These are phyloP conservation scores for Tanypteryx hageni DNA, from an alignment of 2,888 invertebrate genomes.

Conservation along the genomic window DNA sequence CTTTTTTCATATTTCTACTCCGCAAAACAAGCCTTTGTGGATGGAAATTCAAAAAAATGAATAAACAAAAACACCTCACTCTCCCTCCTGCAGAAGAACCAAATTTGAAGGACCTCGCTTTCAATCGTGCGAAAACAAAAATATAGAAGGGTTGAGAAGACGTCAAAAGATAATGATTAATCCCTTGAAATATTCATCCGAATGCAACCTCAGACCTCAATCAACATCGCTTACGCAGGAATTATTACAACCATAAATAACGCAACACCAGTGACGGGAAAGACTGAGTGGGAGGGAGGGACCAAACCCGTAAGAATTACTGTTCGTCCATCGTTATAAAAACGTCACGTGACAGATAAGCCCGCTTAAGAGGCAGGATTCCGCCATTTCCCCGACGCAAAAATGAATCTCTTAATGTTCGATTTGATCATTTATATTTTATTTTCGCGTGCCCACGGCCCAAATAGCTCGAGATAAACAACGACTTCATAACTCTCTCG, in stretches of 20 bases:
- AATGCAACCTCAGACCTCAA: slow-evolving; percentile 24
- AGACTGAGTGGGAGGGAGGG: background rate
- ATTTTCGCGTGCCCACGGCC: too few species aligned
- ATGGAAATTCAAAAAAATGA: too few species aligned
- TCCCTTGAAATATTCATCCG: slow-evolving; percentile 17
- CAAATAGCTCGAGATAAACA: too few species aligned
- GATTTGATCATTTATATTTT: too few species aligned
- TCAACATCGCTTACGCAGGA: slow-evolving; percentile 13
- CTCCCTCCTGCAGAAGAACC: background rate
- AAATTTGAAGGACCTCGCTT: background rate
- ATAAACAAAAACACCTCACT: too few species aligned
- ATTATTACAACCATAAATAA: slow-evolving; percentile 14
- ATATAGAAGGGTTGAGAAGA: background rate
- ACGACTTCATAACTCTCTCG: too few species aligned
- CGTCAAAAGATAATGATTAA: slow-evolving; percentile 35
- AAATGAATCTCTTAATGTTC: too few species aligned
- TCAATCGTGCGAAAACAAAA: background rate
- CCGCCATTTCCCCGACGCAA: too few species aligned
- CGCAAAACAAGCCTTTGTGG: too few species aligned
- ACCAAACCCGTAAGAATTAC: background rate
- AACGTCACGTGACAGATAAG: slow-evolving; percentile 11
- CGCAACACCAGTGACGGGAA: background rate
- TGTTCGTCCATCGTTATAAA: background rate
- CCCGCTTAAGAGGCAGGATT: background rate
- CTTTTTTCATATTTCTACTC: too few species aligned